A percentile compares a stretch with the other conserved stretches of the same genome.
Evolutionary conservation across 1,140 invertebrate genomes (phyloP).

Genomic region (Galleria mellonella): DNA sequence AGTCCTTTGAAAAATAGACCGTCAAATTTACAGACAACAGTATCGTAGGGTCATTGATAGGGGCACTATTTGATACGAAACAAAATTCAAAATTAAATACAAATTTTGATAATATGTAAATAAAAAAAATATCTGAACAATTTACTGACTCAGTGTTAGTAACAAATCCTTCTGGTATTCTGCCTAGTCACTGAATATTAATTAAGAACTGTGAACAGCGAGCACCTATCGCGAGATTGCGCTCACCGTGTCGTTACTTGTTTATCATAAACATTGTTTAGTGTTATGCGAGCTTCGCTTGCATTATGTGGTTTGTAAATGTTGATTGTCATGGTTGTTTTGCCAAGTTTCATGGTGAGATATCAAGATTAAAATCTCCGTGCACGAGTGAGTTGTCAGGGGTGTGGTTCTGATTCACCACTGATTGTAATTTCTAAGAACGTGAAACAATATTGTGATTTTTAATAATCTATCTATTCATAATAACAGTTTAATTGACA

Average conservation of each 20-base stretch:
- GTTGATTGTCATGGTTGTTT: slow-evolving; percentile 44
- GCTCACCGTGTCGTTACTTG: slow-evolving; percentile 19
- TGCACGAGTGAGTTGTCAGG: slow-evolving; percentile 38
- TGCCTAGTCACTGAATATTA: slow-evolving; percentile 54
- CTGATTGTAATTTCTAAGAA: slow-evolving; percentile 41
- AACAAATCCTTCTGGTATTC: slow-evolving; percentile 17
- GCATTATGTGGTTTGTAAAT: slow-evolving; percentile 34
- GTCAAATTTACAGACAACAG: too few species aligned
- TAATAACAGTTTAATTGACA: slow-evolving; percentile 63
- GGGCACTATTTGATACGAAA: too few species aligned
- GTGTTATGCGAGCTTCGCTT: slow-evolving; percentile 28
- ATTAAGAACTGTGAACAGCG: slow-evolving; percentile 30
- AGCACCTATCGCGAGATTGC: slow-evolving; percentile 16
- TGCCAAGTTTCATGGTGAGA: slow-evolving; percentile 41
- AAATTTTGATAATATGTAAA: not conserved
- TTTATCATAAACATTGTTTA: slow-evolving; percentile 47
- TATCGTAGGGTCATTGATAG: too few species aligned
- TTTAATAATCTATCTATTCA: slow-evolving; percentile 48
- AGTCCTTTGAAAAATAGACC: too few species aligned
- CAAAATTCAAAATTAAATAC: too few species aligned
- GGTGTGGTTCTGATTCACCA: slow-evolving; percentile 52
- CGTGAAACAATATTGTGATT: slow-evolving; percentile 41
- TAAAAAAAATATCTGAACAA: slow-evolving; percentile 24
- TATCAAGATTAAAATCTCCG: slow-evolving; percentile 49
- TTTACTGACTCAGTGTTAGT: slow-evolving; percentile 12